Base-by-base conservation (phyloP, 2,888 invertebrate genomes). In the Coleophora flavipennella region DNA sequence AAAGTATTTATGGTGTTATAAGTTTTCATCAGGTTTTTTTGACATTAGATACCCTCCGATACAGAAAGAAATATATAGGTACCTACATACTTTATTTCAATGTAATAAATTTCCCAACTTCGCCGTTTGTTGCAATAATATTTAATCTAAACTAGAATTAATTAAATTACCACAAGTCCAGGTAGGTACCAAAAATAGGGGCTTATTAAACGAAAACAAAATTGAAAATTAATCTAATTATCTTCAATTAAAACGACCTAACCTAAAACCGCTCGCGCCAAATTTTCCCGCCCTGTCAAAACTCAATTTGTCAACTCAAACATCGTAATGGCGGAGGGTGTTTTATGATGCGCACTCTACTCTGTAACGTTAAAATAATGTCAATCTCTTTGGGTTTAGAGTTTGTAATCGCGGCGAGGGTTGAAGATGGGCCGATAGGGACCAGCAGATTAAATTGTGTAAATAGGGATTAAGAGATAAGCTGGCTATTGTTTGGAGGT, bases 401-500 rank as follows among this genome's bases (percentile, higher is more conserved):
- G 72, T 59, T 66, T 59, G 62, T 59, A 70, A 59, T 78, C 50
- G 61, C 45, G 50, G 45, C 31, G 41, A 45, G 40, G 40, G 44
- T 42, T 43, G 53, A 53, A 48, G 57, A 59, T 61, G 64, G 53
- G 50, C 55, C 44, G 51, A 50, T 53, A 41, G 50, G 20, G 20
- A 20, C 20, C 51, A 48, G 62, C 51, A 68, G 81, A 81, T 81
- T 81, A 81, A 80, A 75, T 77, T 81, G 81, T 80, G 78, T 81
- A 81, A 84, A 81, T 72, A 83, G 65, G 80, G 83, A 83, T 84
- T 84, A 81, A 67, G 64, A 79, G 81, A 76, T 83, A 80, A 81
- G 75, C 75, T 42, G 48, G 51, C 57, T 55, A 71, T 81, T 81
- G 80, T 80, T 68, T 69, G 66, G 55, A 49, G 57, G 67, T 75